Evolutionary conservation across 2,888 invertebrate genomes (phyloP), one percentile per base, ranked within the genome.

Genomic region (Thysanoteuthis rhombus): DNA sequence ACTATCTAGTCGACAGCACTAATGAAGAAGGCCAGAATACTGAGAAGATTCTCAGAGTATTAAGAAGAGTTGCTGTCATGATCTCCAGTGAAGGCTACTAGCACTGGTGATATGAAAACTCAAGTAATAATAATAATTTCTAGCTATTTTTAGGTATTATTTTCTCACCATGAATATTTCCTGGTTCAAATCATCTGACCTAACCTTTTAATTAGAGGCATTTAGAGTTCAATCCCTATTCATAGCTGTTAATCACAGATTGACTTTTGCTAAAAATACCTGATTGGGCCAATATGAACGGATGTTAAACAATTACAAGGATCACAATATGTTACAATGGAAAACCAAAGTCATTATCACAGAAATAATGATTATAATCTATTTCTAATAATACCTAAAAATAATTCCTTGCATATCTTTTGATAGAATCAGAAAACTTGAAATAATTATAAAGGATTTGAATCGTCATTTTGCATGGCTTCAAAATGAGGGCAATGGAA

Each of bases 381-480:
- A n/a, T 32, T 75, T 32, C 75, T 32, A 32, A 32, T 5, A 10
- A n/a, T 75, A n/a, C 75, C n/a, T 75, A 2, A 8, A n/a, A 75
- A 75, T 10, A n/a, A 75, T 32, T 32, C 75, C 10, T 75, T 32
- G 75, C n/a, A 10, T 16, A 0, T 75, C 32, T 47, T 47, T 47
- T 19, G 22, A 22, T 47, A 22, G 19, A 47, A 47, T 3, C 19
- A 47, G 19, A 47, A 19, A 47, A 32, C 6, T 58, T 28, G 4
- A 6, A 32, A 12, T n/a, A 6, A 1, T 8, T 5, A 8, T 2
- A n/a, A n/a, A 8, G n/a, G n/a, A n/a, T 75, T n/a, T n/a, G 0
- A 75, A 75, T 75, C 10, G n/a, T 75, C 1, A n/a, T 75, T 75
- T 75, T 0, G 10, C 16, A 32, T 75, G 32, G 8, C n/a, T 75